Base-by-base conservation (phyloP, 2,113 vertebrate species). In the Protobothrops flavoviridis region DNA sequence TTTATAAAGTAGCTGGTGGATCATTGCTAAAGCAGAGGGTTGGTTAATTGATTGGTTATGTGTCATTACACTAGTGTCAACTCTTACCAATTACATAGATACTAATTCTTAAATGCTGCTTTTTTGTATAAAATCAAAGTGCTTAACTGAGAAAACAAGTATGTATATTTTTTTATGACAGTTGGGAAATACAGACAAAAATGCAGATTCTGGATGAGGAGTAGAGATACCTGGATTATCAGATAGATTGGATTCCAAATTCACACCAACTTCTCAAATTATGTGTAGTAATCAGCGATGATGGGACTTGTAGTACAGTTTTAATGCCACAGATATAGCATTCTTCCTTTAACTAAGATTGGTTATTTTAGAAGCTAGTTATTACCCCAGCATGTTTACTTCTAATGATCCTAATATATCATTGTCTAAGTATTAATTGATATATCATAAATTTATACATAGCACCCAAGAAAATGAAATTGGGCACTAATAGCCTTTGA, bases 101-200 rank as follows among this genome's bases (percentile, higher is more conserved):
- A 33, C 53, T 88, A 45, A 45, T 86, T 90, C 7, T 39, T 17
- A 59, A 29, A n/a, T 74, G 5, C 12, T 85, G 91, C 55, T 86
- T 93, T 86, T 90, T 33, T 93, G 92, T 93, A 90, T 45, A 81
- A 45, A 39, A 81, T 89, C 26, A 56, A 53, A 53, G 13, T 52
- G 45, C n/a, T 90, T 61, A 86, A 43, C 26, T 85, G 89, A 85
- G 26, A 21, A 48, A 45, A 13, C 90, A 23, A 17, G 43, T 52
- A 48, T 50, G 11, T 8, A 33, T 88, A 88, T 92, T 69, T 15
- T 43, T 89, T 85, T 85, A 4, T 52, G 69, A 17, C 29, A 33
- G 10, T 29, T 57, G 87, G 3, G 52, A n/a, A 90, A 33, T 23
- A 61, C 29, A 52, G n/a, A 9, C 43, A 88, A 87, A 24, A 59